Base-by-base conservation (phyloP, 2,888 invertebrate genomes). In the Melikaiella ostensackeni region DNA sequence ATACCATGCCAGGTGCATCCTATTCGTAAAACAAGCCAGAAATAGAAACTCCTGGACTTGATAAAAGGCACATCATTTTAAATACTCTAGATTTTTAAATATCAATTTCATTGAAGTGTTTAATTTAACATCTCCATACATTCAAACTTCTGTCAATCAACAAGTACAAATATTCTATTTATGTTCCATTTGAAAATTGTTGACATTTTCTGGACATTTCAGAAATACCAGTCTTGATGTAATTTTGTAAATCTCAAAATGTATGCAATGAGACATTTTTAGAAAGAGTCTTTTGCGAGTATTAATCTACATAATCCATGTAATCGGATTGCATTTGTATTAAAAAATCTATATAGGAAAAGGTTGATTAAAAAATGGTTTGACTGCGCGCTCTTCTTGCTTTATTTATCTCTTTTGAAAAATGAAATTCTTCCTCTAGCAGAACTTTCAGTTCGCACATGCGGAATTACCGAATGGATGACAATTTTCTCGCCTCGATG, bases 401-500 rank as follows among this genome's bases (percentile, higher is more conserved):
- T n/a, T n/a, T n/a, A 9, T 59, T 59, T 59, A 16, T 16, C 59
- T 59, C 24, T 59, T 59, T 27, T 59, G 16, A 27, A 24, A 13
- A 27, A 16, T 13, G 6, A 27, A 3, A 59, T 59, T 27, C 21
- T 16, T 13, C 5, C 16, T 24, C 2, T 11, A 59, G 27, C 16
- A 24, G 16, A 59, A 59, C 59, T 59, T 21, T 11, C 13, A 50
- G n/a, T 50, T 50, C 19, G n/a, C 50, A 50, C n/a, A 0, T 57
- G 2, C 7, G n/a, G 19, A 33, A n/a, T 62, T 19, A 33, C 33
- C 30, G 11, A 33, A 62, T 35, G 35, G 21, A 38, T 63, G 63
- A 63, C 35, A 63, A 35, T 63, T 33, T 63, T 63, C 35, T 63
- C 21, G 35, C 63, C 11, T 63, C 63, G 46, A 42, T 46, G 46